Base-by-base conservation (phyloP, 2,797 vertebrate genomes). In the Acipenser transmontanus region DNA sequence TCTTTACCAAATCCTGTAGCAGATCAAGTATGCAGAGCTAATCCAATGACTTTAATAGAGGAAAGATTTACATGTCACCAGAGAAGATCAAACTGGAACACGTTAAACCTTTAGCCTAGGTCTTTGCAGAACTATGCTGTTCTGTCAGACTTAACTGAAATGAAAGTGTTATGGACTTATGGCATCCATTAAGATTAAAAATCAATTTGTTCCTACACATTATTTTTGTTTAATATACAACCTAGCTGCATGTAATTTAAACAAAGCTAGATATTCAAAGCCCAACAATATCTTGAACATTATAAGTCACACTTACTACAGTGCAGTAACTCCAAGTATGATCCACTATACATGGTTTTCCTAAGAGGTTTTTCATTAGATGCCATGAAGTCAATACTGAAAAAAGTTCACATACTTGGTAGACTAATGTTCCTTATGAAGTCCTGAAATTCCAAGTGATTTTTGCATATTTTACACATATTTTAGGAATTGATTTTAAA, bases 1-100 rank as follows among this genome's bases (percentile, higher is more conserved):
- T 50, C 84, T 87, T 85, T 84, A 72, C 73, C 79, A 87, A 87
- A 88, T 84, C 87, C 85, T 62, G 74, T 77, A 80, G 76, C 68
- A 51, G 78, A 82, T 86, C 74, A 80, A 82, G 82, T 78, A 86
- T 72, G 68, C 76, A 81, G 72, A 71, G 76, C 76, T 88, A 84
- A 88, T 86, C 78, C 85, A 79, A 63, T 80, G 80, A 84, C 78
- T 85, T 84, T 85, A 70, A 74, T 47, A 50, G 64, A 68, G 61
- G 20, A 47, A 71, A 8, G 50, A 50, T 67, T 14, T 73, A 50
- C 0, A 17, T 74, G 52, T 82, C 73, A 61, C 79, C 81, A 80
- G 64, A 79, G 72, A 85, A 80, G 71, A 69, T 81, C 70, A 72
- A 73, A 68, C 69, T 34, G 70, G 20, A 64, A 14, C 49, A 68